Percentiles rank a stretch among this genome's conserved stretches.
These are phyloP conservation scores for Melospiza melodia DNA, from an alignment of 2,113 vertebrate species.

Conservation along the genomic window DNA sequence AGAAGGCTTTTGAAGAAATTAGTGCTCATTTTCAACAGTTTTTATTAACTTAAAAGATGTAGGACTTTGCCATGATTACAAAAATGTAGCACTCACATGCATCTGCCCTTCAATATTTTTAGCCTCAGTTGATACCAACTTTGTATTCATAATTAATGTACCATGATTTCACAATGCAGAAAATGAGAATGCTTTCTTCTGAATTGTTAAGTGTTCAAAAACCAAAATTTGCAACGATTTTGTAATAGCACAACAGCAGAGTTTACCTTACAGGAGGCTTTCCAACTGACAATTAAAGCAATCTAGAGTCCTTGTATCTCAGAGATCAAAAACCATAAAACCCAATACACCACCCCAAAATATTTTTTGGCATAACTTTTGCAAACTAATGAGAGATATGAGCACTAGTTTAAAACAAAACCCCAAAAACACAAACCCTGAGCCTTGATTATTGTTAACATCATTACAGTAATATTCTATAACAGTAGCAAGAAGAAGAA, in stretches of 20 bases:
- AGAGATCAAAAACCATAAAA: not conserved
- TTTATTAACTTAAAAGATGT: not conserved
- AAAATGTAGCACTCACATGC: not conserved
- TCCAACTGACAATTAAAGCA: not conserved
- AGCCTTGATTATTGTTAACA: slow-evolving; percentile 38
- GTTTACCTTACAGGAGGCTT: not conserved
- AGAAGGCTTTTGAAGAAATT: not conserved
- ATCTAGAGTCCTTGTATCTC: not conserved
- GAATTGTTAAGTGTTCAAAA: not conserved
- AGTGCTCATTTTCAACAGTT: not conserved
- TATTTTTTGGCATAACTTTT: not conserved
- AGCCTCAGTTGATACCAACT: not conserved
- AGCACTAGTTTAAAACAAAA: slow-evolving; percentile 13
- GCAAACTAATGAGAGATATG: not conserved
- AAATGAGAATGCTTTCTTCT: not conserved
- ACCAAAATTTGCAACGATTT: not conserved
- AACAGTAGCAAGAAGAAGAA: slow-evolving; percentile 56
- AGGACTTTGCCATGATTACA: not conserved
- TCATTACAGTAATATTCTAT: slow-evolving; percentile 9
- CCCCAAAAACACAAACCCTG: not conserved
- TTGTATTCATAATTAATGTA: not conserved
- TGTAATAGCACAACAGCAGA: not conserved
- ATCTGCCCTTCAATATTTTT: not conserved
- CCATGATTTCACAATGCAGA: not conserved
- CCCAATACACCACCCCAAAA: not conserved